Conservation (phyloP, 1,140 invertebrate genomes). For the Nephotettix cincticeps region DNA sequence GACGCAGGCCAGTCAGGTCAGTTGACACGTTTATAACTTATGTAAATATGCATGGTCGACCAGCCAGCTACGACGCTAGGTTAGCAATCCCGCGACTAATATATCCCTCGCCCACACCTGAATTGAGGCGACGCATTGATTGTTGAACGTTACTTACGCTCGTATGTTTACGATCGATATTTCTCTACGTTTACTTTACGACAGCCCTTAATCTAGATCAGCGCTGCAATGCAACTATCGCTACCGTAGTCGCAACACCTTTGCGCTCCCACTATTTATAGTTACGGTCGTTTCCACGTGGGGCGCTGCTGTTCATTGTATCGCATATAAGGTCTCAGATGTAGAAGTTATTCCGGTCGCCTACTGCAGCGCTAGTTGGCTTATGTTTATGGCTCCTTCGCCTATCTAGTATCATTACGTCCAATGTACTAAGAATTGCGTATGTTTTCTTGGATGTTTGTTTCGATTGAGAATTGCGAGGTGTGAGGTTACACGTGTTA, state of each 20-base stretch:
- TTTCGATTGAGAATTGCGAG: too few species aligned
- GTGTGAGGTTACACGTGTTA: too few species aligned
- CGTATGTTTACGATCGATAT: constrained; percentile 9
- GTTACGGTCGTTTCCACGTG: background rate
- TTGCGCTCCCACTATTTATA: background rate
- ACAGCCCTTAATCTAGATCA: constrained; percentile 3
- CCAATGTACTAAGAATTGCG: too few species aligned
- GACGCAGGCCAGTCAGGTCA: too few species aligned
- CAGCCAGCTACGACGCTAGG: too few species aligned
- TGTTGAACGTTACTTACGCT: background rate
- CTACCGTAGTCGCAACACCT: constrained; percentile 1
- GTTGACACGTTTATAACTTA: too few species aligned
- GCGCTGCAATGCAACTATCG: background rate
- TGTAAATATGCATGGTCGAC: too few species aligned
- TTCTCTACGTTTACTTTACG: constrained; percentile 8
- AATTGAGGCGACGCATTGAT: background rate
- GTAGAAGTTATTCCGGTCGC: too few species aligned
- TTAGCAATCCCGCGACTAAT: background rate
- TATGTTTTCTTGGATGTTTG: too few species aligned
- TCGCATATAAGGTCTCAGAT: background rate
- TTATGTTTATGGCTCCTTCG: too few species aligned
- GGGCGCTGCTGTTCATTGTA: constrained; percentile 8
- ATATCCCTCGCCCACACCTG: background rate
- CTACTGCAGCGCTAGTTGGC: too few species aligned
- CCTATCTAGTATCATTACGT: too few species aligned